These are phyloP conservation scores for Oppia nitens DNA, from an alignment of 1,140 invertebrate species.

Conservation along the genomic window DNA sequence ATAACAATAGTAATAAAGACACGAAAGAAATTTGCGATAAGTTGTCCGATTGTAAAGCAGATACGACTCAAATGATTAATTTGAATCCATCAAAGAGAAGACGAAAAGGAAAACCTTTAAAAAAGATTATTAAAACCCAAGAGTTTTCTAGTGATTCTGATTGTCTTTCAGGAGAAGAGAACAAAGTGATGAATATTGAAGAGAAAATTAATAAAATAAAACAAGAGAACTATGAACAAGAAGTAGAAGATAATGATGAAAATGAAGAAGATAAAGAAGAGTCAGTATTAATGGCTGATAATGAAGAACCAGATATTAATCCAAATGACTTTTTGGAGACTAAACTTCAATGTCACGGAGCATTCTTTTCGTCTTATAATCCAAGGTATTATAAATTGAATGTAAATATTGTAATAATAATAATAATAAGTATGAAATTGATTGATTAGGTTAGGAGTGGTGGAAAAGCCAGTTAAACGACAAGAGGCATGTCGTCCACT, in stretches of 20 bases:
- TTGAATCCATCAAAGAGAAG: constrained; percentile 3
- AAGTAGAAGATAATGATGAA: neutral
- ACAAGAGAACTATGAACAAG: no score
- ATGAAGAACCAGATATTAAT: neutral
- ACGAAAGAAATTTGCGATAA: neutral
- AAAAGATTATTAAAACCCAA: constrained; percentile 2
- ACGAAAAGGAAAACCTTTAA: constrained; percentile 8
- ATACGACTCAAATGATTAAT: neutral
- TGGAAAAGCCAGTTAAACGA: constrained; percentile 28
- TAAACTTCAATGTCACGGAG: constrained; percentile 3
- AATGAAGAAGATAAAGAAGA: neutral
- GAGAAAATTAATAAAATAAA: neutral
- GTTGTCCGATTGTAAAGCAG: neutral
- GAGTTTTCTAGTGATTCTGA: neutral
- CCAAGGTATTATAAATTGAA: constrained; percentile 12
- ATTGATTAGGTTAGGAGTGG: constrained; percentile 28
- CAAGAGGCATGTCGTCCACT: constrained; percentile 28
- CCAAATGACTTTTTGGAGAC: neutral
- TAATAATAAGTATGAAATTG: no score
- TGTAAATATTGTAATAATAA: no score
- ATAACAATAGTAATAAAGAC: neutral
- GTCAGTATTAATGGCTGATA: neutral
- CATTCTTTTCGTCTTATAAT: constrained; percentile 15
- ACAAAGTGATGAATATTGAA: neutral
- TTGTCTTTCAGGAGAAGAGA: neutral